Evolutionary conservation across 1,140 invertebrate genomes (phyloP), one percentile per base, ranked within the genome.

Genomic region (Hylyphantes graminicola): DNA sequence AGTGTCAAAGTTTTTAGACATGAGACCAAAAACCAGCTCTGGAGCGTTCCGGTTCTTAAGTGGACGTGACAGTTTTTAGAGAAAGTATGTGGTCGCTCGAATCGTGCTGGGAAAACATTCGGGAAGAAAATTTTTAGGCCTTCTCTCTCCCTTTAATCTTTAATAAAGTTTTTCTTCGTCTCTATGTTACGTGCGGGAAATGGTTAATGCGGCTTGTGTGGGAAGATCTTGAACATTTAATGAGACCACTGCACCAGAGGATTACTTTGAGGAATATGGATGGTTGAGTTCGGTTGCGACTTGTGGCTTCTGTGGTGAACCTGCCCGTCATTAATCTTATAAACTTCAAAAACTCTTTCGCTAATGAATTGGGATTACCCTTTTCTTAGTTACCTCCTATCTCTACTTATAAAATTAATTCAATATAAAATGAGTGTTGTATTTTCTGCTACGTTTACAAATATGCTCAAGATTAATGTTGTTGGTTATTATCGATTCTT

Each of bases 51-150:
- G 15, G 51, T 12, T 67, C 76, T 54, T 67, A 78, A 78, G 54
- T 65, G 17, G 35, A 67, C 64, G 76, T 67, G 76, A 67, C 61
- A 78, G 76, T 78, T 78, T 78, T 78, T 12, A 50, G 59, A 76
- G 35, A 67, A 67, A 78, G 17, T 50, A 12, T 61, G 11, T 15
- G 12, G 50, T 15, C 59, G 67, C 76, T 78, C 63, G 8, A 67
- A 35, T 78, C 64, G 76, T 67, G 76, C 61, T 67, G 50, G 74
- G 57, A 76, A 76, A 76, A 76, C 76, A 67, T 78, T 67, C 54
- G 13, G 8, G 17, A 12, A 13, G 64, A 78, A 57, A 55, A 74
- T 74, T 74, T 74, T 35, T 74, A 53, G 72, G 72, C 72, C 72
- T 74, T 57, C 72, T 74, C n/a, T n/a, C 35, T 74, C 72, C 35